These are phyloP conservation scores for Eulemur mongoz DNA, from an alignment of 2,797 vertebrate genomes.

Conservation along the genomic window DNA sequence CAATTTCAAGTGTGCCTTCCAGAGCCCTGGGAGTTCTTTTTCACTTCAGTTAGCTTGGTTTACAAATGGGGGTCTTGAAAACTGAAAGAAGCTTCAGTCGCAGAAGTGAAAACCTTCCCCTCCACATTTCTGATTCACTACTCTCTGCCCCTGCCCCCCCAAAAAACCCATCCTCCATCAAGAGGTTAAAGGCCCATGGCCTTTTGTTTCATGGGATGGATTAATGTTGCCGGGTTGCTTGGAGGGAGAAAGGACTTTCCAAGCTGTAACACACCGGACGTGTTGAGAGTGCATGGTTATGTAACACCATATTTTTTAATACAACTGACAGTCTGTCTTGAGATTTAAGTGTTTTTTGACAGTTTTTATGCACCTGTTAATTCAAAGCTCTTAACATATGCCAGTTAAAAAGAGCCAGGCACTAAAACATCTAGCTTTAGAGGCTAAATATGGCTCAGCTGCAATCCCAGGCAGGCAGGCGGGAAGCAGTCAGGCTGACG, in stretches of 20 bases:
- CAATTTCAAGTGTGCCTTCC: background rate
- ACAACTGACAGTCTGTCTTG: constrained; percentile 87
- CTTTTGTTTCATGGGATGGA: constrained; percentile 2
- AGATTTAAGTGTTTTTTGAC: constrained; percentile 89
- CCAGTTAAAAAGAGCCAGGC: constrained; percentile 89
- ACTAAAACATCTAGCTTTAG: constrained; percentile 85
- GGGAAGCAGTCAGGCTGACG: constrained; percentile 65
- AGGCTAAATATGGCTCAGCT: constrained; percentile 81
- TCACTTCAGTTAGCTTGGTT: background rate
- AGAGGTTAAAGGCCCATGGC: background rate
- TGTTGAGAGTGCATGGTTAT: constrained; percentile 86
- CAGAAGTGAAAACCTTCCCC: background rate
- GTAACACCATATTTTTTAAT: constrained; percentile 88
- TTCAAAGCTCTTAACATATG: constrained; percentile 90
- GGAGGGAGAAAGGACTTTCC: constrained; percentile 80
- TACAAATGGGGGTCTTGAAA: constrained; percentile 1
- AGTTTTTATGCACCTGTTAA: constrained; percentile 90
- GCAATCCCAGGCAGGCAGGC: constrained; percentile 64
- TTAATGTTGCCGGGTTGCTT: constrained; percentile 67
- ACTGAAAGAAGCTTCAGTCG: background rate
- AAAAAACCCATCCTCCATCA: background rate
- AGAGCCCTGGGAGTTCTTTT: background rate
- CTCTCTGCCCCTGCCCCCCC: accelerated
- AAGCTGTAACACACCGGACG: constrained; percentile 79
- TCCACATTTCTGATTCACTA: background rate